phyloP scores from a whole-genome alignment of 2,888 invertebrate species.

The Myopa tessellatipennis region DNA sequence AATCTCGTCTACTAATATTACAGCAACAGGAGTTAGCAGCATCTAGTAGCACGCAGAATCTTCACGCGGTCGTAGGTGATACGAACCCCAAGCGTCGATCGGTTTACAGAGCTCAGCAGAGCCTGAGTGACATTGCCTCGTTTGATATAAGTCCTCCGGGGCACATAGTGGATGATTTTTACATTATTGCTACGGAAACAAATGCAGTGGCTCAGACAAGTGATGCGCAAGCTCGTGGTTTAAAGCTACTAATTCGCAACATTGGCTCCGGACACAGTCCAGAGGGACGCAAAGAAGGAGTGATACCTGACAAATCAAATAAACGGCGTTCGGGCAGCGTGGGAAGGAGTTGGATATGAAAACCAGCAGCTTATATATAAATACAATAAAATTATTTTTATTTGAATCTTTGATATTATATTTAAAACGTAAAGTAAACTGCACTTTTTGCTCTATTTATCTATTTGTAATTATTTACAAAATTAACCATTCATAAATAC shows the following conservation, averaged over 20 bases:
- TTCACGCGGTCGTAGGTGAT: constrained; percentile 41
- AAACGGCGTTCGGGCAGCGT: constrained; percentile 65
- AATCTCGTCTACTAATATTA: constrained; percentile 67
- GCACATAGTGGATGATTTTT: constrained; percentile 91
- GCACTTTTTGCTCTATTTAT: too few species aligned
- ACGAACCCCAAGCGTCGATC: constrained; percentile 56
- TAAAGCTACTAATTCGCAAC: constrained; percentile 82
- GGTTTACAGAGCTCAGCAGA: constrained; percentile 69
- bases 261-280: constrained; percentile 85
- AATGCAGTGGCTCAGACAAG: constrained; percentile 63
- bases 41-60: constrained; percentile 48
- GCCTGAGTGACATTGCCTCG: constrained; percentile 73
- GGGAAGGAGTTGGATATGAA: constrained; percentile 65
- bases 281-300: constrained; percentile 76
- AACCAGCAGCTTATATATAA: background rate
- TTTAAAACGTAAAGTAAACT: too few species aligned
- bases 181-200: constrained; percentile 85
- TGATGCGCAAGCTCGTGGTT: constrained; percentile 77
- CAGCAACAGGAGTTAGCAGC: constrained; percentile 54
- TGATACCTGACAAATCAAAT: constrained; percentile 16
- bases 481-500: background rate
- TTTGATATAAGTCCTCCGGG: constrained; percentile 77
- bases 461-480: too few species aligned
- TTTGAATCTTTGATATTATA: background rate
- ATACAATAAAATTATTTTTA: background rate